phyloP scores from a whole-genome alignment of 2,113 vertebrate genomes.

The Cairina moschata region DNA sequence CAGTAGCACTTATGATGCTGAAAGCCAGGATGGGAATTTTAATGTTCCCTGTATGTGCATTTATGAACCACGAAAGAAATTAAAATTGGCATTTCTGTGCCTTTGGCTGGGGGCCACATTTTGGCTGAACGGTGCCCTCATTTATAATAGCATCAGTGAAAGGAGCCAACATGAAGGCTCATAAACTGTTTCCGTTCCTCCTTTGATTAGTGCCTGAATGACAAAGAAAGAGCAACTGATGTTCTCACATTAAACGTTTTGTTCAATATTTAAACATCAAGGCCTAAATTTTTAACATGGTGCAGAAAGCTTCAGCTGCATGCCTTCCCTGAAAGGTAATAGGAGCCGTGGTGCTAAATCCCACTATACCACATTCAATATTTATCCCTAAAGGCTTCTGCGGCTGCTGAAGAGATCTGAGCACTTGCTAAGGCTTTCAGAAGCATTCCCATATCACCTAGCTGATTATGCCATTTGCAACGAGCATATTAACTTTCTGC shows the following conservation, averaged over 20 bases:
- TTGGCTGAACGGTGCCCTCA: not conserved
- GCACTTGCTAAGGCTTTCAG: not conserved
- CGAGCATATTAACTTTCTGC: not conserved
- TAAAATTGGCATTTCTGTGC: not conserved
- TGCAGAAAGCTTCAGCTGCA: not conserved
- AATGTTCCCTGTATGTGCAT: fast-evolving
- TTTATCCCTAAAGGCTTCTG: constrained; percentile 38
- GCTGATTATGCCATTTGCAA: not conserved
- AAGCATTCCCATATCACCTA: not conserved
- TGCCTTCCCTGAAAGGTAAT: not conserved
- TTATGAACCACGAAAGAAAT: constrained; percentile 16
- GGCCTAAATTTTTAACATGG: constrained; percentile 43
- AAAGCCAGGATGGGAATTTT: not conserved
- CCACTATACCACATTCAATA: not conserved
- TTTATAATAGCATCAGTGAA: not conserved
- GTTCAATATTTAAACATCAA: constrained; percentile 60
- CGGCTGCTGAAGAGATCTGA: not conserved
- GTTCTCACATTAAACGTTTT: constrained; percentile 24
- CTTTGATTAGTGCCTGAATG: not conserved
- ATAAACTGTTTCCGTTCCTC: not conserved
- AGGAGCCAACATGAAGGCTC: not conserved
- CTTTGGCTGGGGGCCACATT: not conserved
- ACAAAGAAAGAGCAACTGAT: not conserved
- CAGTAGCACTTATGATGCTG: not conserved
- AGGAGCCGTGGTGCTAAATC: not conserved